Evolutionary conservation across 2,888 invertebrate species (phyloP), one percentile per base, ranked within the genome.

Genomic region (Heliothis peltigera): DNA sequence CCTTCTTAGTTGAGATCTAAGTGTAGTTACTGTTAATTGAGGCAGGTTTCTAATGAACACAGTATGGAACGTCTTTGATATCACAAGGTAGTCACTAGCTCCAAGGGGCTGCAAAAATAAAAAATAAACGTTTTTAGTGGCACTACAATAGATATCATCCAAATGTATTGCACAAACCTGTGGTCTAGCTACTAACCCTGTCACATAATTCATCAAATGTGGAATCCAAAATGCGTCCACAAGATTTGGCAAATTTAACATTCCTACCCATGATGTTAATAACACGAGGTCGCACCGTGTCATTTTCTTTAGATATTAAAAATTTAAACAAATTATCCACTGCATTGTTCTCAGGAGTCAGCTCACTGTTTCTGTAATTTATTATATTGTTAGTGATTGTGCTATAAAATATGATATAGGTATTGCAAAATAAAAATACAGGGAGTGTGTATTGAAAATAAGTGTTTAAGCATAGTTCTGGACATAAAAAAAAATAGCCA

Each of bases 51-150:
- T 95, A 81, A 99, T 97, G 75, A 99, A 97, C 44, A 99, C 97
- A 18, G 99, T 98, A 87, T 99, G 99, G 92, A 99, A 99, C 77
- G 98, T 97, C 91, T 98, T 98, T 5, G 98, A 96, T 84, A 99
- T 96, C 86, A 98, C 97, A 66, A 99, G 93, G 91, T 99, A 99
- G 94, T 99, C 99, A 83, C 97, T 97, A 10, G 99, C 98, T 80
- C 99, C 99, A 42, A 99, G 94, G 19, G 99, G 97, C 97, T 98
- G 90, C 89, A 93, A 90, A 82, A 25, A 10, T 49, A 56, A 17
- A 57, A 25, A 56, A 47, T n/a, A 6, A 44, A 21, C n/a, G 17
- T 73, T 7, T 73, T 7, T 17, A 32, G 22, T 35, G 35, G 15
- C 12, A 35, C 12, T 35, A 19, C 19, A 19, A 10, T 10, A 49